Evolutionary conservation across 2,113 vertebrate species (phyloP), one percentile per base, ranked within the genome.

Genomic region (Phasianus colchicus): DNA sequence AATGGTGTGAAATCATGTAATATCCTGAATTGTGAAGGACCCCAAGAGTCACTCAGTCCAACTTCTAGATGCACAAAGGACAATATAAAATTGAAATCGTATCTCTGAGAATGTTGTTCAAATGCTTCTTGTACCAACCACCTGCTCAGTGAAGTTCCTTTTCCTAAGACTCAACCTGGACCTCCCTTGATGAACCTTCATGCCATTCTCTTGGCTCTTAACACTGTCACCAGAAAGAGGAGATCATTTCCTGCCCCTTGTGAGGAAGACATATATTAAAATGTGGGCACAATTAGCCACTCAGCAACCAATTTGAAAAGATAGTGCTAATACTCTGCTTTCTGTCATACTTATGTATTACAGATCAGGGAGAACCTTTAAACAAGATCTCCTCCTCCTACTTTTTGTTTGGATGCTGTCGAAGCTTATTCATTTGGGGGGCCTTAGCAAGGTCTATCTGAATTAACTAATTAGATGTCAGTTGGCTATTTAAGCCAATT

Each of bases 341-440:
- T 67, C 6, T 22, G 15, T 5, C 0, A 0, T 52, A 34, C 24
- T 15, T 16, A 2, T 1, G 1, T 73, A 24, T 29, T 47, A 24
- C 4, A 72, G 52, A 60, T 0, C 1, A 47, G 17, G 9, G 8
- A 6, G 7, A 24, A 8, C 2, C 2, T 63, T 42, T 73, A 5
- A 25, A 11, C 2, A 38, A 57, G 27, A 16, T 6, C 14, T 43
- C 3, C 5, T 71, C 5, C 11, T 8, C 13, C 7, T n/a, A 83
- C 16, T 72, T 86, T 86, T 38, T 81, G 4, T 55, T 78, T 67
- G 34, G 15, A 20, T 6, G 4, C 11, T 80, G n/a, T 19, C 32
- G 61, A 25, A 52, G 34, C 11, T 70, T 4, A 8, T 75, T 20
- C 38, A 1, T 3, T 6, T 78, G 36, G 13, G 11, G 13, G 10